Percentiles rank a stretch among this genome's conserved stretches.
phyloP scores from a whole-genome alignment of 1,140 invertebrate genomes.

The Prorops nasuta region DNA sequence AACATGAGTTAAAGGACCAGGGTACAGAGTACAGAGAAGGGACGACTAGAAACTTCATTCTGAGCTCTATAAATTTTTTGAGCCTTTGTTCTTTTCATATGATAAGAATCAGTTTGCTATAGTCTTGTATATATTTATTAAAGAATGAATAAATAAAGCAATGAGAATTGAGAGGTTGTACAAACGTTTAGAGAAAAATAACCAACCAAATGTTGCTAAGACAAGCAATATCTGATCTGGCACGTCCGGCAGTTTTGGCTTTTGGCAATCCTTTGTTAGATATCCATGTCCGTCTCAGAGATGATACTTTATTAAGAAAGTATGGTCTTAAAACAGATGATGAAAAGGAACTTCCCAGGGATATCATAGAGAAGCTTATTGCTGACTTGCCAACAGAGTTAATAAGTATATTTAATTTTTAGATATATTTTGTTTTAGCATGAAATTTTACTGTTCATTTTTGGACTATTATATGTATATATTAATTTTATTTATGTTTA shows the following conservation, averaged over 20 bases:
- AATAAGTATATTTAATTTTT: constrained; percentile 23
- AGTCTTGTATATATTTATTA: not conserved
- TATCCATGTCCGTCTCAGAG: constrained; percentile 56
- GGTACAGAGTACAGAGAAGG: no score
- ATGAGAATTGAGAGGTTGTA: not conserved
- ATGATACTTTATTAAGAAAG: constrained; percentile 58
- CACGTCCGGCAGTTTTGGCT: constrained; percentile 42
- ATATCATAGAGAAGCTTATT: constrained; percentile 42
- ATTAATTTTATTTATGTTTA: constrained; percentile 1
- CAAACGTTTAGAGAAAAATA: constrained; percentile 21
- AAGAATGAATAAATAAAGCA: not conserved
- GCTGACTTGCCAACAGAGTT: constrained; percentile 37
- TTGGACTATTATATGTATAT: constrained; percentile 2
- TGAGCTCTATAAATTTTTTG: no score
- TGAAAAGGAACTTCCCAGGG: constrained; percentile 51
- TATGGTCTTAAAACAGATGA: constrained; percentile 57
- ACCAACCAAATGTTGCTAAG: constrained; percentile 26
- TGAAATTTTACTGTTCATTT: not conserved
- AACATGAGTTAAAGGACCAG: no score
- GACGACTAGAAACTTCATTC: no score
- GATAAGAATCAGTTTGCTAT: no score
- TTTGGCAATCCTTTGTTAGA: constrained; percentile 69
- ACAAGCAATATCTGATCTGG: constrained; percentile 18
- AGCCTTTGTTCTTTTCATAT: no score
- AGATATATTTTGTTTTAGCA: constrained; percentile 4